These are phyloP conservation scores for Gambusia yucatana DNA, from an alignment of 2,797 vertebrate species.

Conservation along the genomic window DNA sequence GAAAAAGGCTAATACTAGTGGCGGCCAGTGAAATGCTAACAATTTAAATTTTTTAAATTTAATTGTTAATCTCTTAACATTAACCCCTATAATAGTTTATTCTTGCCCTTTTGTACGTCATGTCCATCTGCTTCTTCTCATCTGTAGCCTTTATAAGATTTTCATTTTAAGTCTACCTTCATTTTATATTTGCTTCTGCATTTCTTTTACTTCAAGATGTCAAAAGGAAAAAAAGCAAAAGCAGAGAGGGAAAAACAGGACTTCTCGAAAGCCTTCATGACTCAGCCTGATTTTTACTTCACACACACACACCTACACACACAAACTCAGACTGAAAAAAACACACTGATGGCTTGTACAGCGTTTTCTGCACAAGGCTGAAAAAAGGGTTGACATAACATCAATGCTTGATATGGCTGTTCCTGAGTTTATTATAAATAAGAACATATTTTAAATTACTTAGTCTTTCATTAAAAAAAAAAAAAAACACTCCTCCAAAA, in stretches of 20 bases:
- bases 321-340: conserved; percentile 5
- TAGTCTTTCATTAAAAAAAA: neutral
- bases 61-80: too few species aligned
- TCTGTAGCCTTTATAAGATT: conserved; percentile 24
- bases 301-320: conserved; percentile 17
- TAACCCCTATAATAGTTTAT: conserved; percentile 18
- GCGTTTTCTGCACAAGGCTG: conserved; percentile 26
- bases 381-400: conserved; percentile 19
- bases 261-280: conserved; percentile 52
- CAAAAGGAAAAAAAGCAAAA: conserved; percentile 35
- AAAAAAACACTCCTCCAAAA: neutral
- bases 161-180: conserved; percentile 17
- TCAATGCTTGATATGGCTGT: neutral
- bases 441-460: neutral
- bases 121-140: neutral
- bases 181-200: neutral
- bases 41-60: too few species aligned
- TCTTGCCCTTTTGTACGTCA: conserved; percentile 24
- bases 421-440: neutral
- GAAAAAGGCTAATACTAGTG: too few species aligned
- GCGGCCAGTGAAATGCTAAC: too few species aligned
- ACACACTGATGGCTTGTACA: conserved; percentile 34
- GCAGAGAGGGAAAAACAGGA: conserved; percentile 16
- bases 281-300: conserved; percentile 54
- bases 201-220: conserved; percentile 53